These are phyloP conservation scores for Cyaniris semiargus DNA, from an alignment of 2,888 invertebrate genomes.

Conservation along the genomic window DNA sequence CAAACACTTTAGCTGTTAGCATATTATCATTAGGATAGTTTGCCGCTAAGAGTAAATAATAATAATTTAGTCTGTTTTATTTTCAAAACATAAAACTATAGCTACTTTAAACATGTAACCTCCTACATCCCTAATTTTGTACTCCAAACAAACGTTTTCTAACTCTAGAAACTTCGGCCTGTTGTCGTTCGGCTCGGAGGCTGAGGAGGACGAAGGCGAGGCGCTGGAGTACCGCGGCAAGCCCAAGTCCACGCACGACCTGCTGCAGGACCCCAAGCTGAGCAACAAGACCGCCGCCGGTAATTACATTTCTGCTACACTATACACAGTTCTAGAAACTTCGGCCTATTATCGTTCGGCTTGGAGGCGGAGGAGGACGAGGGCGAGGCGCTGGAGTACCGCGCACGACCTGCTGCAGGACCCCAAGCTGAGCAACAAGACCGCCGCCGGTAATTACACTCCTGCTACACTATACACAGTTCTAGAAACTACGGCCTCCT, in stretches of 20 bases:
- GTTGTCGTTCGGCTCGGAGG: constrained; percentile 97
- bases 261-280: constrained; percentile 93
- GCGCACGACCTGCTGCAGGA: constrained; percentile 95
- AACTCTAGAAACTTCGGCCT: constrained; percentile 92
- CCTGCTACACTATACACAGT: background rate
- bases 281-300: constrained; percentile 86
- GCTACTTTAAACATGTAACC: too few relatives aligned
- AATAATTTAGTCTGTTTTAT: too few relatives aligned
- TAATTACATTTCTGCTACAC: constrained; percentile 37
- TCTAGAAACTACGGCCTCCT: constrained; percentile 94
- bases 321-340: constrained; percentile 84
- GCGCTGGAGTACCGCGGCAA: constrained; percentile 86
- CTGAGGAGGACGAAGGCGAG: constrained; percentile 97
- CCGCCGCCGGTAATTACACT: constrained; percentile 69
- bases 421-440: constrained; percentile 91
- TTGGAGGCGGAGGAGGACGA: constrained; percentile 98
- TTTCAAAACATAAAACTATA: too few relatives aligned
- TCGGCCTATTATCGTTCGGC: constrained; percentile 97
- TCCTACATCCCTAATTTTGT: too few relatives aligned
- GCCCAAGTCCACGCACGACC: constrained; percentile 97
- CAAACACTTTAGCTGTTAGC: too few relatives aligned
- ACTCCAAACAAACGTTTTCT: too few relatives aligned
- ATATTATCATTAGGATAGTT: too few relatives aligned
- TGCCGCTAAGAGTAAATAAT: too few relatives aligned
- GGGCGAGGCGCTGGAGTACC: constrained; percentile 86